A percentile compares a stretch with the other conserved stretches of the same genome.
These are phyloP conservation scores for Lamellibrachia satsuma DNA, from an alignment of 2,888 invertebrate genomes.

Conservation along the genomic window DNA sequence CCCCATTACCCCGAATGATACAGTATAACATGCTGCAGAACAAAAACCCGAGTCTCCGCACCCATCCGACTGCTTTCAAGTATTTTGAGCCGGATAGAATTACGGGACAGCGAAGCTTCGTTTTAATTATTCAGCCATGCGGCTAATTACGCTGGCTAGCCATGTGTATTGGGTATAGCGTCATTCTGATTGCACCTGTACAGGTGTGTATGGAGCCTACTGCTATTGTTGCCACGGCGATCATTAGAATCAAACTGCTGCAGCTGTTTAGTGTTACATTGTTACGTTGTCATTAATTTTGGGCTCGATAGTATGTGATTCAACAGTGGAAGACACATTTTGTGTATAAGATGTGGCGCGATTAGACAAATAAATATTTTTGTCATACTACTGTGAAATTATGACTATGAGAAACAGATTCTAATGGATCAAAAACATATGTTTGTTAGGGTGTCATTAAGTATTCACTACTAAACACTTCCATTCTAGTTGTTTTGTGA, in stretches of 20 bases:
- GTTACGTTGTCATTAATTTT: not conserved
- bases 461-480: not conserved
- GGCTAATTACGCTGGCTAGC: not conserved
- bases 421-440: not conserved
- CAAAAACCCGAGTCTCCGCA: not conserved
- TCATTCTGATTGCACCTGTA: not conserved
- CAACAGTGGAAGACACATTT: not conserved
- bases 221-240: not conserved
- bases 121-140: conserved; percentile 17
- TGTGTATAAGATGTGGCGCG: not conserved
- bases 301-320: not conserved
- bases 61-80: not conserved
- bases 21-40: not conserved
- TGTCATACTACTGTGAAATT: not conserved
- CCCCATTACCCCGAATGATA: not conserved
- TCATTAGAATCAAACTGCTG: not conserved
- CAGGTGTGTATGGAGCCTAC: not conserved
- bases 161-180: not conserved
- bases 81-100: not conserved
- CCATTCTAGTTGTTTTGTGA: not conserved
- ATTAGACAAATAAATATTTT: not conserved
- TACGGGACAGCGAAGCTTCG: not conserved
- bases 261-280: not conserved
- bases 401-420: not conserved
- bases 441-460: not conserved